Conservation (phyloP, 2,888 invertebrate genomes). For the Ophion costatus region DNA sequence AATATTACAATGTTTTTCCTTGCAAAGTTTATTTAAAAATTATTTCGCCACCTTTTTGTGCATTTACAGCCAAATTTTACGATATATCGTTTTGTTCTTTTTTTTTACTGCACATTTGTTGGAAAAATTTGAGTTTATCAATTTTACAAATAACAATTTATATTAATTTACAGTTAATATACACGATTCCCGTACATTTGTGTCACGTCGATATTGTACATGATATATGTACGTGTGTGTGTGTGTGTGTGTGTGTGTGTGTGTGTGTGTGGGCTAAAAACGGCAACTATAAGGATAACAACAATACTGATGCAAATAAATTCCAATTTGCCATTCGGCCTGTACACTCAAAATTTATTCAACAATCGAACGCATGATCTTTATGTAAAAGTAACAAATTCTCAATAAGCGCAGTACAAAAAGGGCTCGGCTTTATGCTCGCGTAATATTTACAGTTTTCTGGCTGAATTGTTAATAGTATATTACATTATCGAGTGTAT, state of each 20-base stretch:
- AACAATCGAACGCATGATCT: slow-evolving; percentile 8
- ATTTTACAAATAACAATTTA: not conserved
- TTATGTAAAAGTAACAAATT: slow-evolving; percentile 26
- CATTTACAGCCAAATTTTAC: not conserved
- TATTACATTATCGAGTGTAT: not conserved
- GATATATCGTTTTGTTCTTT: not conserved
- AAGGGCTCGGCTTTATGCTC: slow-evolving; percentile 3
- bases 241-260: too few relatives aligned
- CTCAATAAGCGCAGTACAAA: slow-evolving; percentile 21
- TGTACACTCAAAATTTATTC: slow-evolving; percentile 15
- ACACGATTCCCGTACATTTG: slow-evolving; percentile 19
- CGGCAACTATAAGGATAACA: not conserved
- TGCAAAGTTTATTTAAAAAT: not conserved
- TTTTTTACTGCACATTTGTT: not conserved
- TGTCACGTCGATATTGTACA: slow-evolving; percentile 10
- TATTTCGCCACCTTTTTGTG: not conserved
- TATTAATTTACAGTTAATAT: slow-evolving; percentile 40
- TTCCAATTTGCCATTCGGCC: slow-evolving; percentile 9
- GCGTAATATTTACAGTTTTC: slow-evolving; percentile 43
- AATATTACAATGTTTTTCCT: slow-evolving; percentile 7
- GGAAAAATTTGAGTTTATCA: not conserved
- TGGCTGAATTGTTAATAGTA: not conserved
- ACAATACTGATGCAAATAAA: slow-evolving; percentile 4
- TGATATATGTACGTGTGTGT: not conserved
- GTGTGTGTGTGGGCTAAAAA: too few relatives aligned